These are phyloP conservation scores for Lagopus muta DNA, from an alignment of 2,113 vertebrate species.

Conservation along the genomic window DNA sequence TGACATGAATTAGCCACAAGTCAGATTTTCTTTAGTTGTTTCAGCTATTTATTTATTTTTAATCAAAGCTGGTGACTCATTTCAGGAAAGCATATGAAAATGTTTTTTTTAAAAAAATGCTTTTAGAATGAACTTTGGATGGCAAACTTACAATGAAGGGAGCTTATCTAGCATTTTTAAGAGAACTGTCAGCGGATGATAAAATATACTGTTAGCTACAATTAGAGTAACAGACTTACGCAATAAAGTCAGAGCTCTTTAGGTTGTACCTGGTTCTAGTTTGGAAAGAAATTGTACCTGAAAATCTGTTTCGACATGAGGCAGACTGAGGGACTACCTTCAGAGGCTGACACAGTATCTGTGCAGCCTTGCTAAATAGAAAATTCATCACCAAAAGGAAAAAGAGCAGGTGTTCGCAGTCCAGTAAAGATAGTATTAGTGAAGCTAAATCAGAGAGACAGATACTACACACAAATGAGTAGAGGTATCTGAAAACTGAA, in stretches of 20 bases:
- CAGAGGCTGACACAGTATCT: background rate
- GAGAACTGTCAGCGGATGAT: background rate
- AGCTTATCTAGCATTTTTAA: background rate
- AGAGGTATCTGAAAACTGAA: background rate
- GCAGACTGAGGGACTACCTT: background rate
- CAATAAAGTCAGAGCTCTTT: background rate
- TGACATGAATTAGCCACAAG: background rate
- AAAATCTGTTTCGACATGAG: background rate
- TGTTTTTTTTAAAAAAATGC: background rate
- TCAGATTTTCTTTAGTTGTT: background rate
- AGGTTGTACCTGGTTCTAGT: background rate
- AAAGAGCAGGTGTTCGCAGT: background rate
- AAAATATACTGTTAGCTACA: background rate
- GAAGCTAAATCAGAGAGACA: background rate
- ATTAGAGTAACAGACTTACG: background rate
- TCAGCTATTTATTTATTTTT: background rate
- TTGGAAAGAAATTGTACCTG: background rate
- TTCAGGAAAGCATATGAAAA: conserved; percentile 41
- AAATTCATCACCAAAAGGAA: background rate
- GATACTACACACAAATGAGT: background rate
- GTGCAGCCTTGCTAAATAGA: background rate
- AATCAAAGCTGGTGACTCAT: background rate
- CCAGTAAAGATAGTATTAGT: background rate
- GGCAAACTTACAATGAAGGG: background rate
- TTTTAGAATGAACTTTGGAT: background rate